Percentiles rank a stretch among this genome's conserved stretches.
phyloP scores from a whole-genome alignment of 2,888 invertebrate species.

The Cheilosia soror region DNA sequence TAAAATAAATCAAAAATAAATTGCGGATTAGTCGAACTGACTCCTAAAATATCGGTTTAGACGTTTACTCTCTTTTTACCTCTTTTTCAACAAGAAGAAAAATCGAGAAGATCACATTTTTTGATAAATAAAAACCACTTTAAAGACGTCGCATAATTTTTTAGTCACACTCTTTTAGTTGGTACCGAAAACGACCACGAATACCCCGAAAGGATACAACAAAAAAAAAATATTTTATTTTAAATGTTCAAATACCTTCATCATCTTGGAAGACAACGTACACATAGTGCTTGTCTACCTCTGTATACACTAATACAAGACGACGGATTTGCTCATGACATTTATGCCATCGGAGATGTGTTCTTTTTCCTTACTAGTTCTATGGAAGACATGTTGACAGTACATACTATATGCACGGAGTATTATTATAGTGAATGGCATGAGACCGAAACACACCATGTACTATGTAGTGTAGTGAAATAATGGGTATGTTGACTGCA shows the following conservation, averaged over 20 bases:
- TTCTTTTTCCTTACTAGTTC: not conserved
- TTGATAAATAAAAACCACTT: not conserved
- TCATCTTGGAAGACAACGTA: conserved; percentile 39
- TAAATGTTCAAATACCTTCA: conserved; percentile 47
- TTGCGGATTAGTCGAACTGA: no score
- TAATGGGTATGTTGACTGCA: conserved; percentile 52
- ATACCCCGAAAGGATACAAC: conserved; percentile 27
- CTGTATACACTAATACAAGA: conserved; percentile 1
- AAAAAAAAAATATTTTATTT: conserved; percentile 44
- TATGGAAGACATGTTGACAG: not conserved
- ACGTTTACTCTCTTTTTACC: no score
- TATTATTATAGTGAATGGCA: not conserved
- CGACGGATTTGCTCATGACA: conserved; percentile 24
- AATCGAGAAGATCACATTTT: not conserved
- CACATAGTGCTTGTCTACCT: conserved; percentile 21
- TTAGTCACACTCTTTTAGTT: not conserved
- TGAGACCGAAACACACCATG: not conserved
- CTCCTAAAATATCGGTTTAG: no score
- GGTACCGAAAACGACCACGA: not conserved
- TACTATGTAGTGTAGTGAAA: conserved; percentile 27
- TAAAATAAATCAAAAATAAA: no score
- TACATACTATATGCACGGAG: not conserved
- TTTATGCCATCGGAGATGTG: conserved; percentile 37
- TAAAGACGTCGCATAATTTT: not conserved
- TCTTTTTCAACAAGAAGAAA: no score